phyloP scores from a whole-genome alignment of 2,113 vertebrate genomes.

The Phalacrocorax aristotelis region DNA sequence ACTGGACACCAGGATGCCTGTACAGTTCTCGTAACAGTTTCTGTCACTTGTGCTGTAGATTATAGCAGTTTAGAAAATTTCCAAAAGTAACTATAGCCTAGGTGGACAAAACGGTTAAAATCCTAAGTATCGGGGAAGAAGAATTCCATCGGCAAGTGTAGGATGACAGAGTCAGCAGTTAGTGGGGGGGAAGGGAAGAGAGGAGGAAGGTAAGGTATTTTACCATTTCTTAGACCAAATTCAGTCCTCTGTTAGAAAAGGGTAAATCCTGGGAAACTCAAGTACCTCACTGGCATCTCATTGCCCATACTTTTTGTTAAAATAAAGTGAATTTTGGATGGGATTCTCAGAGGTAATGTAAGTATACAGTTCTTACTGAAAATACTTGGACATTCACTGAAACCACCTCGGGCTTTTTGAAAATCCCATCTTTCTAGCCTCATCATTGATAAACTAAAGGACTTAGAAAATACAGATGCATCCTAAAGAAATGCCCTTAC shows the following conservation, averaged over 20 bases:
- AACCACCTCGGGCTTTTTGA: not conserved
- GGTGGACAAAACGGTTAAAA: not conserved
- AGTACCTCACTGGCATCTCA: not conserved
- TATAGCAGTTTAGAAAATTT: not conserved
- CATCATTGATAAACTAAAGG: not conserved
- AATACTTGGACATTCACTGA: not conserved
- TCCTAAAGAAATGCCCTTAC: conserved; percentile 19
- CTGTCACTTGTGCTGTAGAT: not conserved
- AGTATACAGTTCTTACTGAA: not conserved
- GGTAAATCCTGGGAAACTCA: not conserved
- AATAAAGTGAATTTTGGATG: not conserved
- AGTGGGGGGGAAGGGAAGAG: not conserved
- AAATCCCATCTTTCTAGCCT: not conserved
- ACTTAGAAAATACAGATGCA: not conserved
- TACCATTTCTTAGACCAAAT: not conserved
- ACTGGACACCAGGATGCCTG: not conserved
- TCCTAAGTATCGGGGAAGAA: not conserved
- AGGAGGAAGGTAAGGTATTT: not conserved
- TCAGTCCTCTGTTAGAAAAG: not conserved
- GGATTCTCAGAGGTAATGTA: not conserved
- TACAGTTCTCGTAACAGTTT: not conserved
- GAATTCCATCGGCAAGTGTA: not conserved
- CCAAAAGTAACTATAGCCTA: not conserved
- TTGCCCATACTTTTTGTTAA: not conserved
- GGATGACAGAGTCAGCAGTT: not conserved